Evolutionary conservation across 2,797 vertebrate species (phyloP).

Genomic region (Champsocephalus esox): DNA sequence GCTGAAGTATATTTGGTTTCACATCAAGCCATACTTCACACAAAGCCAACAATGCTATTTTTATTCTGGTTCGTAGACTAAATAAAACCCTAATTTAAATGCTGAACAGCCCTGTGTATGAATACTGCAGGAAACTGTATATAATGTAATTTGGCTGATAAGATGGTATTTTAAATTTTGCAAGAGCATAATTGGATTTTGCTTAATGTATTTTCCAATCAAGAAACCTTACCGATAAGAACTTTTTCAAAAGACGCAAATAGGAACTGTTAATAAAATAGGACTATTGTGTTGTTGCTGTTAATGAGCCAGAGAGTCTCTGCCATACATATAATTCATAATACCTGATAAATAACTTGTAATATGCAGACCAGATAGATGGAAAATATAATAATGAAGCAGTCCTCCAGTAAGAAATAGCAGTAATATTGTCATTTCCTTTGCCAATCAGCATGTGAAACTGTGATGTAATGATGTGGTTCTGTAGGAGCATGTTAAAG

Average conservation of each 20-base stretch:
- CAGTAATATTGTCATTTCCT: background rate
- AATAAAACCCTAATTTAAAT: constrained; percentile 16
- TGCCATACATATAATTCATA: background rate
- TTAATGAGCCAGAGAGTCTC: background rate
- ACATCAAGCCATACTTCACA: background rate
- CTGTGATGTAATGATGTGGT: background rate
- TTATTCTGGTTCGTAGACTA: background rate
- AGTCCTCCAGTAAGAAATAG: background rate
- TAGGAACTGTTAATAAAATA: background rate
- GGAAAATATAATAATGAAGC: background rate
- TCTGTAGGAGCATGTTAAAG: background rate
- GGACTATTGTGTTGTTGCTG: background rate
- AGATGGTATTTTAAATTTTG: constrained; percentile 12
- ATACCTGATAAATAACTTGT: background rate
- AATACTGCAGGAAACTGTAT: background rate
- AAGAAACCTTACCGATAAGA: background rate
- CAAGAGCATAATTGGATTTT: constrained; percentile 7
- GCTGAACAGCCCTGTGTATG: background rate
- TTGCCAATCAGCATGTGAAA: background rate
- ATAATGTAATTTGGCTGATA: constrained; percentile 7
- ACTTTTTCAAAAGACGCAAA: background rate
- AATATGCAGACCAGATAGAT: background rate
- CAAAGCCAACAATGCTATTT: background rate
- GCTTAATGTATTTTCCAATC: constrained; percentile 12
- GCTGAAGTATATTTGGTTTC: background rate